A percentile compares a stretch with the other conserved stretches of the same genome.
Conservation (phyloP, 2,797 vertebrate genomes). For the Rhynchonycteris naso region DNA sequence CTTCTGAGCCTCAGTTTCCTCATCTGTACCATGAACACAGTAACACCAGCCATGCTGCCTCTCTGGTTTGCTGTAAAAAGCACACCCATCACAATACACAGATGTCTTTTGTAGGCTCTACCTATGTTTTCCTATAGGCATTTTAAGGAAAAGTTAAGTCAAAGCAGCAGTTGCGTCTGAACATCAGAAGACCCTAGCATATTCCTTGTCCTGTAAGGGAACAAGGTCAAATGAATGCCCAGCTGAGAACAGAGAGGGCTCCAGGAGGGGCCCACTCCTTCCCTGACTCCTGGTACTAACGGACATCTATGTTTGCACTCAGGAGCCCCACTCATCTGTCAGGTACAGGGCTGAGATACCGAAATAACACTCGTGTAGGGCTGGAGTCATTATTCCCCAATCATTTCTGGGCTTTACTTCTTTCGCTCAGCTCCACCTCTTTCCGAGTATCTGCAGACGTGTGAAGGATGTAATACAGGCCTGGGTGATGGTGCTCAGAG, state of each 20-base stretch:
- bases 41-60: background rate
- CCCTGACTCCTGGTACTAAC: slow-evolving; percentile 16
- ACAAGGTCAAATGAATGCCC: background rate
- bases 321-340: slow-evolving; percentile 53
- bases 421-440: slow-evolving; percentile 5
- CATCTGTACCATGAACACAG: background rate
- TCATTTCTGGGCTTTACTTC: slow-evolving; percentile 48
- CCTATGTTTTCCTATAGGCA: background rate
- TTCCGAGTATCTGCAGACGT: slow-evolving; percentile 67
- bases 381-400: background rate
- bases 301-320: slow-evolving; percentile 63
- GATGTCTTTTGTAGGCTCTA: background rate
- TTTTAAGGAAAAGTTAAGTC: slow-evolving; percentile 13
- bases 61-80: background rate
- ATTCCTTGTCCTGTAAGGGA: background rate
- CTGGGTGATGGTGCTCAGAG: background rate
- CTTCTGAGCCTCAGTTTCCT: slow-evolving; percentile 5
- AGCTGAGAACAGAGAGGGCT: background rate
- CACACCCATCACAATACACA: background rate
- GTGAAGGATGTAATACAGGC: slow-evolving; percentile 65
- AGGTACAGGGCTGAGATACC: slow-evolving; percentile 59
- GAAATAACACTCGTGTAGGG: slow-evolving; percentile 60
- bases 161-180: background rate
- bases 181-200: background rate
- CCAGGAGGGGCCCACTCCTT: background rate